Conservation (phyloP, 2,797 vertebrate species). For the Argya squamiceps region DNA sequence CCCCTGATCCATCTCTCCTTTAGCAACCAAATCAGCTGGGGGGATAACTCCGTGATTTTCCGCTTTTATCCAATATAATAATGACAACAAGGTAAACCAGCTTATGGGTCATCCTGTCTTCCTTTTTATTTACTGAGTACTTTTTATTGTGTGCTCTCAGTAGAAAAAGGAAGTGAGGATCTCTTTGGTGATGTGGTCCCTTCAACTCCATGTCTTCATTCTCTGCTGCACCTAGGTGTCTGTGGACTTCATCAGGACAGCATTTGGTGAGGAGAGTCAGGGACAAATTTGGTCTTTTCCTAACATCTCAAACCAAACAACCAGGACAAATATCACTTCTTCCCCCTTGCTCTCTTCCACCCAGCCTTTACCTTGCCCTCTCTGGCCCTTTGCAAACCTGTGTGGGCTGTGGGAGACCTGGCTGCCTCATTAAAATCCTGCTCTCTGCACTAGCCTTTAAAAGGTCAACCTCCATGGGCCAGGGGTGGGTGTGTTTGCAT, state of each 20-base stretch:
- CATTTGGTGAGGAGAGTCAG: accelerated
- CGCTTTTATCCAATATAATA: background rate
- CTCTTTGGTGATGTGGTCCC: background rate
- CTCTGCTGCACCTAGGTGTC: background rate
- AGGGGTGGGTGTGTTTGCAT: background rate
- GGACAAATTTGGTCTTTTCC: background rate
- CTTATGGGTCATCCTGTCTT: background rate
- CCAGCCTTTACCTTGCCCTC: background rate
- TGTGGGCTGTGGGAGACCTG: background rate
- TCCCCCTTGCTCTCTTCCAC: background rate
- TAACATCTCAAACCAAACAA: background rate
- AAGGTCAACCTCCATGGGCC: background rate
- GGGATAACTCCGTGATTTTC: background rate
- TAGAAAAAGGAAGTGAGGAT: background rate
- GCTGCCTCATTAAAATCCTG: background rate
- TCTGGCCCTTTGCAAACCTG: background rate
- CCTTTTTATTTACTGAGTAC: background rate
- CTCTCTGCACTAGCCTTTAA: background rate
- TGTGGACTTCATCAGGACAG: background rate
- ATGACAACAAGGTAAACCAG: background rate
- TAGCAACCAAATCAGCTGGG: background rate
- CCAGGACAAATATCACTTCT: background rate
- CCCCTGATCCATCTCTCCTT: background rate
- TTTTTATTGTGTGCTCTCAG: background rate
- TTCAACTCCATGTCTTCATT: background rate